Evolutionary conservation across 2,113 vertebrate species (phyloP).

Genomic region (Oostethus manadensis): DNA sequence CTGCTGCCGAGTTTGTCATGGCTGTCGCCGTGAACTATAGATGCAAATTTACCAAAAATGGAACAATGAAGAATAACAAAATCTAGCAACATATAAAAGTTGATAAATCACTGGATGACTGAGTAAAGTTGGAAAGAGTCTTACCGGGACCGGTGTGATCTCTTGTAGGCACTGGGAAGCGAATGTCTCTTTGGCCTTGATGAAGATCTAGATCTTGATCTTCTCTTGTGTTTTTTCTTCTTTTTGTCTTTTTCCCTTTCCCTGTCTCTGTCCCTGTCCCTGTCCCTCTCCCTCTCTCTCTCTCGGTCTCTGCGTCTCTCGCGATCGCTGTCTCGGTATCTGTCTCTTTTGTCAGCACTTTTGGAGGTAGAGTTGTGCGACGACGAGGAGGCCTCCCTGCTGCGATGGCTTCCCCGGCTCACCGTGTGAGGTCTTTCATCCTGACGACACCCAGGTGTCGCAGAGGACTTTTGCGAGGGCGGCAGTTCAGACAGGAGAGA

Average conservation of each 20-base stretch:
- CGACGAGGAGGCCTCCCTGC: slow-evolving; percentile 40
- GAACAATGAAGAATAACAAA: too few species aligned
- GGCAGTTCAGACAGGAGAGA: slow-evolving; percentile 30
- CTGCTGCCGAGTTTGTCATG: too few species aligned
- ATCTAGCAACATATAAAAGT: too few species aligned
- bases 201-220: slow-evolving; percentile 79
- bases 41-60: too few species aligned
- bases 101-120: too few species aligned
- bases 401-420: slow-evolving; percentile 32
- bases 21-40: too few species aligned
- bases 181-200: slow-evolving; percentile 85
- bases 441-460: slow-evolving; percentile 14
- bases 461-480: slow-evolving; percentile 26
- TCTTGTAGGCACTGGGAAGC: slow-evolving; percentile 91
- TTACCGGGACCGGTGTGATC: slow-evolving; percentile 83
- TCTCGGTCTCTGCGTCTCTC: slow-evolving; percentile 65
- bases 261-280: slow-evolving; percentile 30
- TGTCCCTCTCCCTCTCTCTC: slow-evolving; percentile 73
- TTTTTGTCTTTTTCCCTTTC: slow-evolving; percentile 83
- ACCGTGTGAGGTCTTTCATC: slow-evolving; percentile 32
- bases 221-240: slow-evolving; percentile 90
- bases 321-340: slow-evolving; percentile 27
- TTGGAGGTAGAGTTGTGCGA: slow-evolving; percentile 48
- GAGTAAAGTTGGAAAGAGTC: not conserved
- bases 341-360: slow-evolving; percentile 18